A percentile compares a stretch with the other conserved stretches of the same genome.
Conservation (phyloP, 2,888 invertebrate genomes). For the Hypomecis punctinalis region DNA sequence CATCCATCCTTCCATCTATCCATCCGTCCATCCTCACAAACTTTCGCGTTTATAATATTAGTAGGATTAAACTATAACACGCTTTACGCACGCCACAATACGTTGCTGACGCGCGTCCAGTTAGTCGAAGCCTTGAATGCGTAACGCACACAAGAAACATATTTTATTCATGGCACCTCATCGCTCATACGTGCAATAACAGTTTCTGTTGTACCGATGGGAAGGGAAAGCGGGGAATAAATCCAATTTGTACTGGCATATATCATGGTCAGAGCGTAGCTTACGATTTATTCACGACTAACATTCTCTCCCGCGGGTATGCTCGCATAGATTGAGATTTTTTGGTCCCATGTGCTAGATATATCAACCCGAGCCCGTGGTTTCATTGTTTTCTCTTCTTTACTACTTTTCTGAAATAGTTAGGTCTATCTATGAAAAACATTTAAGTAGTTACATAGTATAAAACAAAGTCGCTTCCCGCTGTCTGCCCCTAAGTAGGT, state of each 20-base stretch:
- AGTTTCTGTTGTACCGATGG: slow-evolving; percentile 74
- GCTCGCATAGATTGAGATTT: slow-evolving; percentile 21
- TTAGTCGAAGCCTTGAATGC: slow-evolving; percentile 53
- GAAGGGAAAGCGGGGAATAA: slow-evolving; percentile 76
- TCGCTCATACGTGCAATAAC: slow-evolving; percentile 76
- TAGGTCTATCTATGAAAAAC: no score
- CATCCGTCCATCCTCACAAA: no score
- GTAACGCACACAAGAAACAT: slow-evolving; percentile 70
- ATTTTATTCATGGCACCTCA: slow-evolving; percentile 79
- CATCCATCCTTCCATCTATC: no score
- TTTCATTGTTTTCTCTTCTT: slow-evolving; percentile 6
- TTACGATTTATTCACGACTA: slow-evolving; percentile 75
- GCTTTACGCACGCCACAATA: no score
- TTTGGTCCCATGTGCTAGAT: slow-evolving; percentile 5
- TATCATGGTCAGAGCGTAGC: slow-evolving; percentile 76
- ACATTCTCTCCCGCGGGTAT: slow-evolving; percentile 22
- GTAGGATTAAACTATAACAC: no score
- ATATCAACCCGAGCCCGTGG: slow-evolving; percentile 1
- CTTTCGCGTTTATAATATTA: no score
- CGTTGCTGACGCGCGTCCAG: no score
- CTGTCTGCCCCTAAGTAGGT: no score
- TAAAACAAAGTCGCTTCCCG: no score
- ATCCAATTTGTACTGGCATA: slow-evolving; percentile 82
- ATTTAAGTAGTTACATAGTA: no score
- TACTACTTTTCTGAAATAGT: not conserved